phyloP scores from a whole-genome alignment of 2,113 vertebrate species.

The Marmota flaviventris region DNA sequence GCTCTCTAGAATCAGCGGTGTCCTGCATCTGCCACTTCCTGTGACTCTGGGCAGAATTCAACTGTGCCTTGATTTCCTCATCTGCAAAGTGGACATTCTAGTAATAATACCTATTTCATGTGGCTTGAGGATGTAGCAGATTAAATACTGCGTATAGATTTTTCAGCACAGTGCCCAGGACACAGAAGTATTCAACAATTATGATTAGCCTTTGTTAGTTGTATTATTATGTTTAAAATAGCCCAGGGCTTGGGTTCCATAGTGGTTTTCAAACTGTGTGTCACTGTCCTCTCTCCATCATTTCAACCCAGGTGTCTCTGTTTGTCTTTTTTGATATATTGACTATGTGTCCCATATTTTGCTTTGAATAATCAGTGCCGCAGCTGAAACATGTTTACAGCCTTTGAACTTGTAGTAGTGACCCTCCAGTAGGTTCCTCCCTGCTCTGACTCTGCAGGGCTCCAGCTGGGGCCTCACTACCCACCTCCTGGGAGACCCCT shows the following conservation, averaged over 20 bases:
- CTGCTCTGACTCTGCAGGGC: conserved; percentile 8
- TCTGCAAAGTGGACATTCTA: conserved; percentile 19
- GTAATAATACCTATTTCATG: too few species aligned
- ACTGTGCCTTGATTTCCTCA: conserved; percentile 44
- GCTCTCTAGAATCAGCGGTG: neutral
- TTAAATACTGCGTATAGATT: neutral
- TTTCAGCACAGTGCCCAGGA: neutral
- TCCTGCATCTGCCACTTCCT: conserved; percentile 25
- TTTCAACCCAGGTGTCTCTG: neutral
- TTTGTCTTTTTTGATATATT: neutral
- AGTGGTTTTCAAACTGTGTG: neutral
- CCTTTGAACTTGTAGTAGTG: neutral
- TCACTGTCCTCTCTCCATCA: neutral
- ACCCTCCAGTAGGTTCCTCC: neutral
- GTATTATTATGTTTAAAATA: neutral
- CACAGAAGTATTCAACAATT: neutral
- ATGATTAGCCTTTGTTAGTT: neutral
- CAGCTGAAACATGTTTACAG: conserved; percentile 35
- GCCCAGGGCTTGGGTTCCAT: neutral
- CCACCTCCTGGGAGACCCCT: conserved; percentile 26
- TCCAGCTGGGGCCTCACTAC: neutral
- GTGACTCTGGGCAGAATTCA: neutral
- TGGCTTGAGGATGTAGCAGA: neutral
- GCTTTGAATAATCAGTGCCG: neutral
- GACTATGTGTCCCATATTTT: neutral